A percentile compares a stretch with the other conserved stretches of the same genome.
phyloP scores from a whole-genome alignment of 1,140 invertebrate species.

The Drosophila nigromelanica region DNA sequence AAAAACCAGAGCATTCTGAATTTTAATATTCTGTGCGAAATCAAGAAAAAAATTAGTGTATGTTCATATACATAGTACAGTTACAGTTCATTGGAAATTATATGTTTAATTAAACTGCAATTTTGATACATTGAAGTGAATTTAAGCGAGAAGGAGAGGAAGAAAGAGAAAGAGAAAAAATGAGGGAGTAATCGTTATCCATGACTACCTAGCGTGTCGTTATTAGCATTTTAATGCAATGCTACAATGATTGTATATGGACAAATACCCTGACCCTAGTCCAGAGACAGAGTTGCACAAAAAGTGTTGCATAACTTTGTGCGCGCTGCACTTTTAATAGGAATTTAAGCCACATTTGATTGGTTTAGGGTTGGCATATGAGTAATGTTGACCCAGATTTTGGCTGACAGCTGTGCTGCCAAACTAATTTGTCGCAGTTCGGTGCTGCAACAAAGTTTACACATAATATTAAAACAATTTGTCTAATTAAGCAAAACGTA shows the following conservation, averaged over 20 bases:
- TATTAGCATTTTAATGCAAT: neutral
- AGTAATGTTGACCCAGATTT: conserved; percentile 34
- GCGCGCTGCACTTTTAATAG: conserved; percentile 16
- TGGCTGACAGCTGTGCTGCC: conserved; percentile 15
- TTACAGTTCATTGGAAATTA: conserved; percentile 42
- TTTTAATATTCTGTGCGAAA: neutral
- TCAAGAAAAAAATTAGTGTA: neutral
- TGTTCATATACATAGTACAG: neutral
- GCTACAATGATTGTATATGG: too few species aligned
- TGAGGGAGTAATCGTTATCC: neutral
- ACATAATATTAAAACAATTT: conserved; percentile 75
- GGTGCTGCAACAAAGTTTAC: conserved; percentile 58
- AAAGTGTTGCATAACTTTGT: conserved; percentile 59
- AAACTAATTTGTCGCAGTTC: conserved; percentile 73
- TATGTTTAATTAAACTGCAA: conserved; percentile 46
- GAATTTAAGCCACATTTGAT: conserved; percentile 52
- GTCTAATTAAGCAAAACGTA: conserved; percentile 79
- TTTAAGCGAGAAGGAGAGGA: neutral
- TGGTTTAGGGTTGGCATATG: conserved; percentile 38
- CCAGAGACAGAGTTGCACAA: neutral
- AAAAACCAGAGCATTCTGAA: neutral
- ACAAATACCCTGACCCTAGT: neutral
- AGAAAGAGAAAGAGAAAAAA: neutral
- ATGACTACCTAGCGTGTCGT: neutral
- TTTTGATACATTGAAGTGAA: conserved; percentile 16